These are phyloP conservation scores for Clarias batrachus DNA, from an alignment of 2,113 vertebrate genomes.

Conservation along the genomic window DNA sequence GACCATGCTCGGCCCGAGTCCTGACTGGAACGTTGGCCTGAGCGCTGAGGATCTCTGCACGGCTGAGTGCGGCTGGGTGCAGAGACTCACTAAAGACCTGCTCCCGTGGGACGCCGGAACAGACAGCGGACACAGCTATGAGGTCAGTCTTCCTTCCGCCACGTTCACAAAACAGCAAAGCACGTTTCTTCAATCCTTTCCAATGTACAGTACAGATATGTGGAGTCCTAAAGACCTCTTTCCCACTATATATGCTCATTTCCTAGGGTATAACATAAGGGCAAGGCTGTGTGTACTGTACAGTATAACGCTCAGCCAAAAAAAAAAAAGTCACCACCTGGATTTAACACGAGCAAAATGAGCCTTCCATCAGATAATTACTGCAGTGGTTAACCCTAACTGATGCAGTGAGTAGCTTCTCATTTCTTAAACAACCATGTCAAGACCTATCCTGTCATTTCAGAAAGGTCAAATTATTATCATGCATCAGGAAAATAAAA, in stretches of 20 bases:
- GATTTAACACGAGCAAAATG: too few species aligned
- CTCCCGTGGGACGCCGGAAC: constrained; percentile 97
- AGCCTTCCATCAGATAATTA: too few species aligned
- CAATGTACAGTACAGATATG: too few species aligned
- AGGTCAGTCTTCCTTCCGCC: constrained; percentile 71
- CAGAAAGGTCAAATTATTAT: too few species aligned
- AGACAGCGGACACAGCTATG: constrained; percentile 87
- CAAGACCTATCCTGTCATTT: too few species aligned
- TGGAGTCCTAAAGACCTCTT: not conserved
- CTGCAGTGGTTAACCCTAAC: too few species aligned
- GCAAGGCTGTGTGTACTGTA: not conserved
- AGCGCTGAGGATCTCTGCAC: constrained; percentile 93
- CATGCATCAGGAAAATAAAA: too few species aligned
- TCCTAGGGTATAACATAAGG: not conserved
- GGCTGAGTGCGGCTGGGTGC: constrained; percentile 95
- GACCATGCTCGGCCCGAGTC: constrained; percentile 95
- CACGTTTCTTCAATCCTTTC: not conserved
- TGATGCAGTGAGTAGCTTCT: too few species aligned
- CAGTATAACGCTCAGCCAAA: not conserved
- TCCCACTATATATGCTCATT: not conserved
- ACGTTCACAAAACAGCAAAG: not conserved
- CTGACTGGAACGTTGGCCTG: constrained; percentile 95
- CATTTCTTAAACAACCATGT: too few species aligned
- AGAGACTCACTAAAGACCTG: constrained; percentile 85
- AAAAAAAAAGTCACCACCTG: too few species aligned